These are phyloP conservation scores for Plutella xylostella DNA, from an alignment of 2,888 invertebrate species.

Conservation along the genomic window DNA sequence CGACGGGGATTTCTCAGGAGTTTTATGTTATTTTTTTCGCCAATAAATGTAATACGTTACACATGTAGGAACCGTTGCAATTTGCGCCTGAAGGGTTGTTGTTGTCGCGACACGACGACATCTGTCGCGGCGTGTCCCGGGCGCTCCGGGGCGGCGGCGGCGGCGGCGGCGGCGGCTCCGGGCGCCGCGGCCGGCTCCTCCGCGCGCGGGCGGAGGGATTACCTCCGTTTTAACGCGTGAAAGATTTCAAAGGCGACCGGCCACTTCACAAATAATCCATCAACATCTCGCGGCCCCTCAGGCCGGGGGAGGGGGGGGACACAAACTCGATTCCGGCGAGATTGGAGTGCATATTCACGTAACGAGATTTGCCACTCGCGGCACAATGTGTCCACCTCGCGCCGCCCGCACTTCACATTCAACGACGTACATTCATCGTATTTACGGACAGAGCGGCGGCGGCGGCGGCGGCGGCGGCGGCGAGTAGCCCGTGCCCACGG, in stretches of 20 bases:
- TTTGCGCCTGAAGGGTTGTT: constrained; percentile 27
- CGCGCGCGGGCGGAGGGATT: constrained; percentile 42
- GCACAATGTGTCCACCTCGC: too few relatives aligned
- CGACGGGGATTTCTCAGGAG: constrained; percentile 56
- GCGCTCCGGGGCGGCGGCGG: constrained; percentile 14
- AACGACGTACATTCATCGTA: too few relatives aligned
- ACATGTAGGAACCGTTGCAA: constrained; percentile 1
- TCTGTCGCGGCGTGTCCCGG: constrained; percentile 34
- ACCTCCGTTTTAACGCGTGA: constrained; percentile 68
- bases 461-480: too few relatives aligned
- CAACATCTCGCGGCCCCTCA: constrained; percentile 47
- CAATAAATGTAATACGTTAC: constrained; percentile 34
- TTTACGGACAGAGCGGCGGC: too few relatives aligned
- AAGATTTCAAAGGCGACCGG: constrained; percentile 61
- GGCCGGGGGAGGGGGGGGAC: constrained; percentile 25
- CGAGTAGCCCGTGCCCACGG: too few relatives aligned
- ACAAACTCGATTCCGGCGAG: constrained; percentile 55
- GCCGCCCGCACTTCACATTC: too few relatives aligned
- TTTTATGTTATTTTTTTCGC: constrained; percentile 33
- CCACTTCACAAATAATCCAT: constrained; percentile 68
- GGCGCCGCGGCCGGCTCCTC: constrained; percentile 18
- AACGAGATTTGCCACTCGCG: constrained; percentile 40
- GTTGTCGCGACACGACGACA: constrained; percentile 21
- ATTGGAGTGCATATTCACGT: constrained; percentile 64
- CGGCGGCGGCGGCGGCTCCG: constrained; percentile 19